Evolutionary conservation across 2,797 vertebrate species (phyloP).

Genomic region (Betta splendens): DNA sequence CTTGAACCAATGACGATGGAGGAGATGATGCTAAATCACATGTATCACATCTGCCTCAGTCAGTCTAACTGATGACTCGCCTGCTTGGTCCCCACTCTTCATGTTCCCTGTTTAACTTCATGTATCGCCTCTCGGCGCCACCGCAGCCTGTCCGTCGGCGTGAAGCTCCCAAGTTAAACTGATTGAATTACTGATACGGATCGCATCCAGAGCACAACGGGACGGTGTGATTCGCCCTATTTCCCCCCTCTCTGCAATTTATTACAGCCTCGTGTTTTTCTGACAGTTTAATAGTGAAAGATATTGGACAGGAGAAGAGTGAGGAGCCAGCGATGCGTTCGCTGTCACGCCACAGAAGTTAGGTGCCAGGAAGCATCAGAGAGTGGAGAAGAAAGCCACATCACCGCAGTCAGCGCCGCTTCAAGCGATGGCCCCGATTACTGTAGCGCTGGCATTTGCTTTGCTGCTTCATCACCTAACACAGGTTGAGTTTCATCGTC

Average conservation of each 20-base stretch:
- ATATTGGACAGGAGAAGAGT: constrained; percentile 69
- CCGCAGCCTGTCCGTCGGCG: not conserved
- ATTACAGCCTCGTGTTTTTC: constrained; percentile 69
- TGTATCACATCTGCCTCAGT: too few species aligned
- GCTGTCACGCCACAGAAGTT: constrained; percentile 70
- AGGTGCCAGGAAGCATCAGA: constrained; percentile 69
- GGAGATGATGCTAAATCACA: too few species aligned
- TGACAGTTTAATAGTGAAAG: constrained; percentile 75
- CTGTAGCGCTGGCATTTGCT: constrained; percentile 58
- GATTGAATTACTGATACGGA: constrained; percentile 59
- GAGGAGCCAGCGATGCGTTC: constrained; percentile 54
- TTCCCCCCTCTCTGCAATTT: constrained; percentile 59
- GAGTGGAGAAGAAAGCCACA: constrained; percentile 59
- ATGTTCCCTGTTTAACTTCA: not conserved
- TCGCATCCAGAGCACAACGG: constrained; percentile 42
- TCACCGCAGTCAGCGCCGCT: constrained; percentile 47
- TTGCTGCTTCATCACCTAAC: constrained; percentile 73
- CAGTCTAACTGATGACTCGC: not conserved
- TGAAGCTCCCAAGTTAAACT: constrained; percentile 28
- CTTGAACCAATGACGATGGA: too few species aligned
- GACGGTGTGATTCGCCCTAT: constrained; percentile 35
- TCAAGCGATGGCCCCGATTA: constrained; percentile 62
- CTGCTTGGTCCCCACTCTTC: not conserved
- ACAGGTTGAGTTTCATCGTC: constrained; percentile 61
- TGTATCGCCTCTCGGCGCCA: not conserved